These are phyloP conservation scores for Cebus imitator DNA, from an alignment of 2,113 vertebrate genomes.

Conservation along the genomic window DNA sequence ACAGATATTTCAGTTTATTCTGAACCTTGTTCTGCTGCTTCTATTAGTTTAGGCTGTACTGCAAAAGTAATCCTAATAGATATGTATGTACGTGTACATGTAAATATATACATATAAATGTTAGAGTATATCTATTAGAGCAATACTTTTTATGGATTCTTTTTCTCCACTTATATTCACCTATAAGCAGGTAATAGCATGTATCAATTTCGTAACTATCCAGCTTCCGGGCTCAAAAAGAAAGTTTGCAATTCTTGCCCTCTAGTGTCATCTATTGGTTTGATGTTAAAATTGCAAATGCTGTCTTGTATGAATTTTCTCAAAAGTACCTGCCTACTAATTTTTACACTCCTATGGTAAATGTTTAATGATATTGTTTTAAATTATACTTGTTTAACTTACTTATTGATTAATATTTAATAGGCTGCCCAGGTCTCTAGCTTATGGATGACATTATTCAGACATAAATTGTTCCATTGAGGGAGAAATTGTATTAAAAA, in stretches of 20 bases:
- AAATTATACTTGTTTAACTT: accelerated
- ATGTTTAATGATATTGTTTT: neutral
- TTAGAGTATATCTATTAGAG: neutral
- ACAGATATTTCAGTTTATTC: neutral
- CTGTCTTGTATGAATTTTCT: neutral
- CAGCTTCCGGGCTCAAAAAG: neutral
- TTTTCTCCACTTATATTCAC: neutral
- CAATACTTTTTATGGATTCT: conserved; percentile 16
- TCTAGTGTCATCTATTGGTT: conserved; percentile 80
- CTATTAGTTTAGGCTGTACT: conserved; percentile 35
- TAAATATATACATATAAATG: conserved; percentile 6
- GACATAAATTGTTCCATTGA: neutral
- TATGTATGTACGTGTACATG: neutral
- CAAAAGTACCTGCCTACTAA: neutral
- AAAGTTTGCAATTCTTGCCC: conserved; percentile 50
- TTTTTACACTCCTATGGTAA: neutral
- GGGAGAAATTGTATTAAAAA: neutral
- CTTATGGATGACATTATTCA: neutral
- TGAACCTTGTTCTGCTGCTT: conserved; percentile 28
- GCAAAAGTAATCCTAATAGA: conserved; percentile 31
- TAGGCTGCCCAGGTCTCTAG: neutral
- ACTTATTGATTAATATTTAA: neutral
- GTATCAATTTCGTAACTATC: conserved; percentile 46
- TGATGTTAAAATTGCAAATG: conserved; percentile 37
- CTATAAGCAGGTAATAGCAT: conserved; percentile 50